Evolutionary conservation across 2,113 vertebrate genomes (phyloP).

Genomic region (Eurypyga helias): DNA sequence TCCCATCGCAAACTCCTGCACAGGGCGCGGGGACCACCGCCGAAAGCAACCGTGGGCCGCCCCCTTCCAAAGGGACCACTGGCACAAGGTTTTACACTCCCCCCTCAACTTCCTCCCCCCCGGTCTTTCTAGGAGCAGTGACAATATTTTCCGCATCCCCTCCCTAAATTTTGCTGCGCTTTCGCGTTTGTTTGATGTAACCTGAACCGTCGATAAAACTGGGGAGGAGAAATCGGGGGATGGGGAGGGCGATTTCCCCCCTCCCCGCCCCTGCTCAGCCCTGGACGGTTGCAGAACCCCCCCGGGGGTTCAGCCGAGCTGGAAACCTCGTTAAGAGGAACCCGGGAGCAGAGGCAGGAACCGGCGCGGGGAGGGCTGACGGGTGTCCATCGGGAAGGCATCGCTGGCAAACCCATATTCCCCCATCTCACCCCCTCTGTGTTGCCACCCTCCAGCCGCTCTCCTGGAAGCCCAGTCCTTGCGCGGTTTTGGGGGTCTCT

Average conservation of each 20-base stretch:
- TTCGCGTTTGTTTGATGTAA: background rate
- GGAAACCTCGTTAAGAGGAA: constrained; percentile 57
- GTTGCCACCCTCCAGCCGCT: background rate
- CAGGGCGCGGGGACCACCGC: constrained; percentile 37
- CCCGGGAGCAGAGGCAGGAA: constrained; percentile 23
- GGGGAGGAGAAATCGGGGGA: background rate
- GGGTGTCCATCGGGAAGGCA: background rate
- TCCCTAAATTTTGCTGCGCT: background rate
- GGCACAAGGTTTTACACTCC: background rate
- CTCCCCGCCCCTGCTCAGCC: background rate
- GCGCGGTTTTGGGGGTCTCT: background rate
- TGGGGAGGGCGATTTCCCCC: rapidly evolving
- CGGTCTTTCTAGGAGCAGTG: background rate
- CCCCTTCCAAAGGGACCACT: background rate
- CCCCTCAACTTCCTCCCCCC: no score
- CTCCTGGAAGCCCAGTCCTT: background rate
- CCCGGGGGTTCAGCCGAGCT: background rate
- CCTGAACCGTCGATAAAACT: rapidly evolving
- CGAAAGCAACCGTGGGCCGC: background rate
- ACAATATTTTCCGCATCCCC: background rate
- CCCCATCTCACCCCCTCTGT: background rate
- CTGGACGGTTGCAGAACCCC: background rate
- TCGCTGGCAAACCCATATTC: background rate
- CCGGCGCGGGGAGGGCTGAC: background rate
- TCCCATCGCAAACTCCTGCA: constrained; percentile 50